phyloP scores from a whole-genome alignment of 2,888 invertebrate genomes.

The Amphiduros pacificus region DNA sequence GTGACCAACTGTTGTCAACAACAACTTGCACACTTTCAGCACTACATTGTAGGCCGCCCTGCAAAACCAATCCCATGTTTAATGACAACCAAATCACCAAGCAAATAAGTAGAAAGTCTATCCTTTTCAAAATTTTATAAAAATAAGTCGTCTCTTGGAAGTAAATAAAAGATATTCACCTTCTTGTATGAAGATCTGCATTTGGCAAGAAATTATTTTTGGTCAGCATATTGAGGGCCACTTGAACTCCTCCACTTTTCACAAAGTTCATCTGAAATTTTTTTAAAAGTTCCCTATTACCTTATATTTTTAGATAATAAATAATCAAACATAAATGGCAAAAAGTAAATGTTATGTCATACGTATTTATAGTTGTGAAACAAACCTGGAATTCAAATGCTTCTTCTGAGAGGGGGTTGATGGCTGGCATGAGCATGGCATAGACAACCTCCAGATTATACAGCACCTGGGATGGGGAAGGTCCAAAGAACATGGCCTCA shows the following conservation, averaged over 20 bases:
- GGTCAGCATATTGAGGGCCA: constrained; percentile 77
- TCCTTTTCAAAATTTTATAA: no score
- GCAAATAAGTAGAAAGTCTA: no score
- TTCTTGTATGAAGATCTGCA: constrained; percentile 75
- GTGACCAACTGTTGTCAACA: constrained; percentile 84
- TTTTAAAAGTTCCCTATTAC: no score
- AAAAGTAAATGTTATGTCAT: constrained; percentile 59
- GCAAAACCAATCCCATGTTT: constrained; percentile 20
- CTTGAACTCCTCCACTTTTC: constrained; percentile 54
- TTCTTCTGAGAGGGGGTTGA: constrained; percentile 66
- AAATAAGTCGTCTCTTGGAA: no score
- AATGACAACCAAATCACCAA: no score
- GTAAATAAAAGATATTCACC: no score
- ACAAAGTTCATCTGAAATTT: constrained; percentile 68
- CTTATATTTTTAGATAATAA: no score
- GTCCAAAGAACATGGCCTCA: constrained; percentile 66
- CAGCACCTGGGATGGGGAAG: constrained; percentile 73
- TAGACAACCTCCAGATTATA: constrained; percentile 81
- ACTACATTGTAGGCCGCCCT: constrained; percentile 86
- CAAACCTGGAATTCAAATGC: constrained; percentile 69
- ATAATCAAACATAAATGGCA: no score
- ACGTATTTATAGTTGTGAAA: not conserved
- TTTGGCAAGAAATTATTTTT: constrained; percentile 81
- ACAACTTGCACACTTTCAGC: constrained; percentile 83
- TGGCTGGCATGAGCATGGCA: constrained; percentile 87